A percentile compares a stretch with the other conserved stretches of the same genome.
Evolutionary conservation across 2,797 vertebrate genomes (phyloP).

Genomic region (Etheostoma perlongum): DNA sequence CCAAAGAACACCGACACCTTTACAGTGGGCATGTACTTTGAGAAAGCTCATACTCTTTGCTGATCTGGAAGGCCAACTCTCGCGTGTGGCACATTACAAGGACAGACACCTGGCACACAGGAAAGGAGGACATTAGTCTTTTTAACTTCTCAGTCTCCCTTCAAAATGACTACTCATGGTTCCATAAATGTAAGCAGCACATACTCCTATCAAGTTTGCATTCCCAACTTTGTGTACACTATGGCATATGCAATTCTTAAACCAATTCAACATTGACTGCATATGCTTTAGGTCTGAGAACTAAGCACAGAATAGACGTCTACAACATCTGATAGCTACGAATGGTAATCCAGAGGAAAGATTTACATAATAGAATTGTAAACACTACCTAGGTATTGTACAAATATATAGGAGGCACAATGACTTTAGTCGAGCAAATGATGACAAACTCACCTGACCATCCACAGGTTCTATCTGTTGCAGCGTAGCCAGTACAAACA

Average conservation of each 20-base stretch:
- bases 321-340: not conserved
- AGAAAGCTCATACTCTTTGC: conserved; percentile 94
- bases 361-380: not conserved
- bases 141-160: not conserved
- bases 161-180: not conserved
- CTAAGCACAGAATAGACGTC: not conserved
- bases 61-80: conserved; percentile 94
- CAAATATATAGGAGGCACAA: not conserved
- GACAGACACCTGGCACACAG: conserved; percentile 85
- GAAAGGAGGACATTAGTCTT: not conserved
- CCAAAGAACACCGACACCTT: conserved; percentile 93
- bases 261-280: not conserved
- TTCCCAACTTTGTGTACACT: not conserved
- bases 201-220: not conserved
- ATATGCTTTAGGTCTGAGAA: not conserved
- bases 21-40: conserved; percentile 93
- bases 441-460: conserved; percentile 85
- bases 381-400: not conserved
- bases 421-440: not conserved
- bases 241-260: not conserved
- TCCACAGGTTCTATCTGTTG: conserved; percentile 91
- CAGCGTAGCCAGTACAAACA: conserved; percentile 91
- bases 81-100: conserved; percentile 94
- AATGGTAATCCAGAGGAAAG: not conserved
- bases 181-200: not conserved